These are phyloP conservation scores for Opisthograptis luteolata DNA, from an alignment of 2,888 invertebrate species.

Conservation along the genomic window DNA sequence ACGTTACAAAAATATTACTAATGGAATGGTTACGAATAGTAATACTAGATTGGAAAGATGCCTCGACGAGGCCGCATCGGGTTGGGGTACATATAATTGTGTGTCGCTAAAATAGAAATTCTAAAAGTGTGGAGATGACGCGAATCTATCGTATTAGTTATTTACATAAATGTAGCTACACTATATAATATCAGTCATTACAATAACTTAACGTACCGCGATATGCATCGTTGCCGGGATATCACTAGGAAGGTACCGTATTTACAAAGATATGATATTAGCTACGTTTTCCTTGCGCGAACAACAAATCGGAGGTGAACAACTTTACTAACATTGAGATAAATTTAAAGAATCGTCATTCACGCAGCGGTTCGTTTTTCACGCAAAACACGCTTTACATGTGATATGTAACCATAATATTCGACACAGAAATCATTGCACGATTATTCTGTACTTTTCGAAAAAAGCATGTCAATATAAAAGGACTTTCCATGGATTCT, in stretches of 20 bases:
- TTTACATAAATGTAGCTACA: constrained; percentile 37
- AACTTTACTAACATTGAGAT: constrained; percentile 18
- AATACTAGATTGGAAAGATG: constrained; percentile 53
- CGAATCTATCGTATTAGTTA: constrained; percentile 32
- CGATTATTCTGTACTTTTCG: constrained; percentile 36
- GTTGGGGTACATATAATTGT: constrained; percentile 53
- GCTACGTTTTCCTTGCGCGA: constrained; percentile 43
- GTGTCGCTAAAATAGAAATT: constrained; percentile 63
- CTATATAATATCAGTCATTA: constrained; percentile 67
- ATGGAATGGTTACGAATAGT: constrained; percentile 47
- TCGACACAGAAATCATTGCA: constrained; percentile 38
- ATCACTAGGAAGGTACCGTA: constrained; percentile 66
- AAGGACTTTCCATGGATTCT: constrained; percentile 35
- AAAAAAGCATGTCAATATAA: constrained; percentile 35
- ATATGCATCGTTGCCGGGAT: constrained; percentile 83
- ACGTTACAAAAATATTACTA: constrained; percentile 66
- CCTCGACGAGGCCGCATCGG: constrained; percentile 38
- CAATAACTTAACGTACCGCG: constrained; percentile 60
- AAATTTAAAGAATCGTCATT: constrained; percentile 10
- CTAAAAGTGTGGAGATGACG: constrained; percentile 49
- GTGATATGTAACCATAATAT: constrained; percentile 42
- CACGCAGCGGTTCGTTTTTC: constrained; percentile 37
- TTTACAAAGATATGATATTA: constrained; percentile 64
- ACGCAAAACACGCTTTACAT: constrained; percentile 39
- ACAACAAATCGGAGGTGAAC: constrained; percentile 43